These are phyloP conservation scores for Drosophila eugracilis DNA, from an alignment of 1,140 invertebrate species.

Conservation along the genomic window DNA sequence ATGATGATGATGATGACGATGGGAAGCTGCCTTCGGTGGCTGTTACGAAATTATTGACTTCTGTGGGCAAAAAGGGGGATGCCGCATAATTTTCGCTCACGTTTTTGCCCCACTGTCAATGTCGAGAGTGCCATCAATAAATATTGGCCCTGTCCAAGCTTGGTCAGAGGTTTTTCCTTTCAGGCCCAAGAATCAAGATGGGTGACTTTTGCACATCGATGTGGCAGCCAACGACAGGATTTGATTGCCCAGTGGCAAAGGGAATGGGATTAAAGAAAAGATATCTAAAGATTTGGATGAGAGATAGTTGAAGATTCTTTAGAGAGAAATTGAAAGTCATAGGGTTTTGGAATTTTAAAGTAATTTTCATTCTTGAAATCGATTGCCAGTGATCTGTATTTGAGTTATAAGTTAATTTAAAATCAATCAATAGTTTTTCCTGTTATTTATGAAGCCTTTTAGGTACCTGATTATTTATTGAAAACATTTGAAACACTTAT, in stretches of 20 bases:
- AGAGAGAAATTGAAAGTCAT: not conserved
- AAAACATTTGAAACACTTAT: not conserved
- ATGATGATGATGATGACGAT: slow-evolving; percentile 14
- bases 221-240: slow-evolving; percentile 53
- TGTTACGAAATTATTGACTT: slow-evolving; percentile 52
- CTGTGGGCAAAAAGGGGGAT: not conserved
- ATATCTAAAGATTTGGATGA: not conserved
- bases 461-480: not conserved
- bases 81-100: slow-evolving; percentile 52
- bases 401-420: no score
- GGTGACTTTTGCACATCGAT: slow-evolving; percentile 52
- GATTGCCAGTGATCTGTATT: no score
- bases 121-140: slow-evolving; percentile 58
- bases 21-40: slow-evolving; percentile 16
- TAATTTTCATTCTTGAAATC: no score
- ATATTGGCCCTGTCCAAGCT: slow-evolving; percentile 46
- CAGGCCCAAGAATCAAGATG: slow-evolving; percentile 27
- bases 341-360: no score
- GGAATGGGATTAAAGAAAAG: slow-evolving; percentile 4
- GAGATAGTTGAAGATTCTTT: slow-evolving; percentile 11
- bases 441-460: not conserved
- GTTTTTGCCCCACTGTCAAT: slow-evolving; percentile 53
- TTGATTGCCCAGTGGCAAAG: slow-evolving; percentile 17
- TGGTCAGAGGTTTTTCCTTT: slow-evolving; percentile 24
- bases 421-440: no score